A percentile compares a stretch with the other conserved stretches of the same genome.
Evolutionary conservation across 2,888 invertebrate genomes (phyloP).

Genomic region (Marronus borbonicus): DNA sequence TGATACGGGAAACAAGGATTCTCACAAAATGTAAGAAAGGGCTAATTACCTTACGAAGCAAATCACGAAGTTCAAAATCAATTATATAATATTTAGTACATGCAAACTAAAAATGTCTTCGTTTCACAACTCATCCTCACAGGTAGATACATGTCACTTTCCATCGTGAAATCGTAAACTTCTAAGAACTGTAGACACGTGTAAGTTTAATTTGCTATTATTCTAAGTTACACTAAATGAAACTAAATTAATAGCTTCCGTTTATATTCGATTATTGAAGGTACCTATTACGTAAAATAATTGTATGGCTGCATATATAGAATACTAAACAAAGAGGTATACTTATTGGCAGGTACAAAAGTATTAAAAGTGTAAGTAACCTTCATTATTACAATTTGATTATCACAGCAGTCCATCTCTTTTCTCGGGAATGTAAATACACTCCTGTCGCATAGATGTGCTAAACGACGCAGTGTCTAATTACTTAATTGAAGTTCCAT

Average conservation of each 20-base stretch:
- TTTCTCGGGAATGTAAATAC: neutral
- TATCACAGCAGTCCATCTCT: neutral
- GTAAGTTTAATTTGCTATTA: no score
- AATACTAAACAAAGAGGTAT: neutral
- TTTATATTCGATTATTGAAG: conserved; percentile 1
- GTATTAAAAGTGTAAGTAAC: no score
- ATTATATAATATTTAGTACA: no score
- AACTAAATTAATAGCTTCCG: neutral
- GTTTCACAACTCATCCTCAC: no score
- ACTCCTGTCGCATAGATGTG: neutral
- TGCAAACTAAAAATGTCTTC: no score
- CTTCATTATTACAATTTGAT: neutral
- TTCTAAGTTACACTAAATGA: neutral
- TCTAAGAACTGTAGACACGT: no score
- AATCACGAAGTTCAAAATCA: no score
- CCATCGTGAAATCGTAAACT: no score
- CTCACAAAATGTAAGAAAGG: no score
- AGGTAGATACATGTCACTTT: no score
- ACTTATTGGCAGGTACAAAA: neutral
- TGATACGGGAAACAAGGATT: no score
- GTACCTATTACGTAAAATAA: neutral
- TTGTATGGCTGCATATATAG: neutral
- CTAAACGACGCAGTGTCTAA: neutral
- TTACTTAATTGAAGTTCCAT: neutral
- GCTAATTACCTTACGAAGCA: no score